These are phyloP conservation scores for Charanyca ferruginea DNA, from an alignment of 2,888 invertebrate species.

Conservation along the genomic window DNA sequence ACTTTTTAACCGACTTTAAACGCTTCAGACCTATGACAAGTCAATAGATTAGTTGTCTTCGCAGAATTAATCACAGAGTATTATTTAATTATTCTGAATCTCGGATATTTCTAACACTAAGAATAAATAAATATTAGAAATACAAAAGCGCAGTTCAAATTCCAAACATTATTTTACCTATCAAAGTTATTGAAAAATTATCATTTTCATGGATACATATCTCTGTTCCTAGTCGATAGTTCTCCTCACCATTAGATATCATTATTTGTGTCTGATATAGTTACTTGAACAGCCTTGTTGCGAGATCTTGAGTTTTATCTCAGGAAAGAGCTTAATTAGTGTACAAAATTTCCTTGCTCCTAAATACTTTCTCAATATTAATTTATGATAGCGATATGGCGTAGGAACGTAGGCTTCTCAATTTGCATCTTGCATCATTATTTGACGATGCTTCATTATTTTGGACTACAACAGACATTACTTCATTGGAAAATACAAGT, in stretches of 20 bases:
- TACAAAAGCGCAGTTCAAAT: constrained; percentile 13
- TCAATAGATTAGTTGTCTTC: constrained; percentile 8
- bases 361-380: constrained; percentile 32
- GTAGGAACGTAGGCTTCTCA: constrained; percentile 22
- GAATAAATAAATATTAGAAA: constrained; percentile 2
- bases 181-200: constrained; percentile 54
- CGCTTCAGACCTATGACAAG: constrained; percentile 2
- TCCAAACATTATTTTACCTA: constrained; percentile 26
- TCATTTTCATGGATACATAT: constrained; percentile 51
- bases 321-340: constrained; percentile 14
- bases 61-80: constrained; percentile 12
- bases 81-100: constrained; percentile 6
- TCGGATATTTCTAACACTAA: constrained; percentile 17
- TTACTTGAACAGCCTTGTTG: constrained; percentile 15
- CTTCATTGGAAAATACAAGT: not conserved
- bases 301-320: constrained; percentile 46
- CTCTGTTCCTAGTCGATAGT: constrained; percentile 16
- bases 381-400: constrained; percentile 16
- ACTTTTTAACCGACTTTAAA: no score
- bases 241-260: constrained; percentile 40
- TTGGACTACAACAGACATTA: not conserved
- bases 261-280: constrained; percentile 44
- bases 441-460: not conserved
- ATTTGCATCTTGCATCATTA: not conserved
- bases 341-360: constrained; percentile 21